Evolutionary conservation across 1,140 invertebrate species (phyloP).

Genomic region (Bombus waltoni): DNA sequence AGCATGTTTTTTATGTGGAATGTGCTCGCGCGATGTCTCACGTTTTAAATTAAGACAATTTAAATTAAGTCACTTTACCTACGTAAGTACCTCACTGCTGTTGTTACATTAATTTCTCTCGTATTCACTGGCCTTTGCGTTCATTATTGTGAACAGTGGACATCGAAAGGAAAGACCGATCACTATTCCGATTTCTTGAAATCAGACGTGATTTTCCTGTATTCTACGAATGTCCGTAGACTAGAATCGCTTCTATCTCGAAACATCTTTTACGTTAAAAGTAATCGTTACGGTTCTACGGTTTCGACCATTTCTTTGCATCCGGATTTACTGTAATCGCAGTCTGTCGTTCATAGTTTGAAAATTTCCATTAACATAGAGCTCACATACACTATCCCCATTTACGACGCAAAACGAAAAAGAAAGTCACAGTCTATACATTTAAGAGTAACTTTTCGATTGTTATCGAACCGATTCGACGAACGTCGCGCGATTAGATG

Average conservation of each 20-base stretch:
- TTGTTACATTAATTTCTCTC: conserved; percentile 56
- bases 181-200: conserved; percentile 42
- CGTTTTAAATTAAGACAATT: conserved; percentile 20
- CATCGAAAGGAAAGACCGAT: conserved; percentile 67
- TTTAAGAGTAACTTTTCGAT: conserved; percentile 52
- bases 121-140: conserved; percentile 69
- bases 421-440: conserved; percentile 44
- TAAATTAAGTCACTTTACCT: conserved; percentile 72
- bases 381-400: conserved; percentile 13
- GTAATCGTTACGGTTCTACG: conserved; percentile 46
- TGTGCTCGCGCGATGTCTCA: conserved; percentile 69
- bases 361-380: conserved; percentile 28
- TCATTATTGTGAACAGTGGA: conserved; percentile 60
- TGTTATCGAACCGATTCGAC: conserved; percentile 52
- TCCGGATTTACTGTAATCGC: conserved; percentile 45
- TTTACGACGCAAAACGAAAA: conserved; percentile 46
- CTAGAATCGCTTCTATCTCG: conserved; percentile 62
- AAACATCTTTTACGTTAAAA: conserved; percentile 60
- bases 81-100: conserved; percentile 66
- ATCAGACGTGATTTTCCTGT: conserved; percentile 51
- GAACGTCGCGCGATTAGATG: conserved; percentile 29
- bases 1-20: conserved; percentile 65
- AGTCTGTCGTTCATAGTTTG: conserved; percentile 34
- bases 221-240: conserved; percentile 62
- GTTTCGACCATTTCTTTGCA: conserved; percentile 26